Evolutionary conservation across 2,113 vertebrate species (phyloP).

Genomic region (Lepidothrix coronata): DNA sequence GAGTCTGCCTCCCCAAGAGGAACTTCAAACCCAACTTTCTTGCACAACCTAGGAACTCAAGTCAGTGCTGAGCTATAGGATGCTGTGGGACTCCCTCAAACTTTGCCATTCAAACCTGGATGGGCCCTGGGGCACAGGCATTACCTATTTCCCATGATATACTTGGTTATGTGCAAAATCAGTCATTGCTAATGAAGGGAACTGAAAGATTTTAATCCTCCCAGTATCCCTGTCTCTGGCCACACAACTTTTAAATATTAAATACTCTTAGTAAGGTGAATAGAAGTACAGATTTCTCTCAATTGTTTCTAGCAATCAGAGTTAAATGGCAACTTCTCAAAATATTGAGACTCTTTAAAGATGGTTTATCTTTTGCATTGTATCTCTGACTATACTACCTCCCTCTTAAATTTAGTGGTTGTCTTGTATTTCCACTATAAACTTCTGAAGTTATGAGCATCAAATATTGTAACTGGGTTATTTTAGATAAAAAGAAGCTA

Average conservation of each 20-base stretch:
- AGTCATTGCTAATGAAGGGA: not conserved
- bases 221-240: not conserved
- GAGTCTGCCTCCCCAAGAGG: not conserved
- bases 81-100: not conserved
- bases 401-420: not conserved
- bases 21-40: not conserved
- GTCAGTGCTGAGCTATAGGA: not conserved
- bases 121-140: not conserved
- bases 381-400: not conserved
- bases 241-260: not conserved
- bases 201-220: not conserved
- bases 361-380: not conserved
- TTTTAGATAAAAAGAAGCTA: not conserved
- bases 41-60: not conserved
- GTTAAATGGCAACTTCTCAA: not conserved
- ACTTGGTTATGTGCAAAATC: no score
- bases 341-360: not conserved
- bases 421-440: not conserved
- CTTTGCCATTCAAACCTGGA: not conserved
- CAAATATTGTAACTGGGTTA: rapidly evolving
- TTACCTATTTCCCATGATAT: not conserved
- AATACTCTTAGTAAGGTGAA: not conserved
- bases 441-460: not conserved
- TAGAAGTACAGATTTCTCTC: not conserved
- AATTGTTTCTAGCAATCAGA: not conserved